A percentile compares a stretch with the other conserved stretches of the same genome.
phyloP scores from a whole-genome alignment of 1,140 invertebrate species.

The Drosophila cardini region DNA sequence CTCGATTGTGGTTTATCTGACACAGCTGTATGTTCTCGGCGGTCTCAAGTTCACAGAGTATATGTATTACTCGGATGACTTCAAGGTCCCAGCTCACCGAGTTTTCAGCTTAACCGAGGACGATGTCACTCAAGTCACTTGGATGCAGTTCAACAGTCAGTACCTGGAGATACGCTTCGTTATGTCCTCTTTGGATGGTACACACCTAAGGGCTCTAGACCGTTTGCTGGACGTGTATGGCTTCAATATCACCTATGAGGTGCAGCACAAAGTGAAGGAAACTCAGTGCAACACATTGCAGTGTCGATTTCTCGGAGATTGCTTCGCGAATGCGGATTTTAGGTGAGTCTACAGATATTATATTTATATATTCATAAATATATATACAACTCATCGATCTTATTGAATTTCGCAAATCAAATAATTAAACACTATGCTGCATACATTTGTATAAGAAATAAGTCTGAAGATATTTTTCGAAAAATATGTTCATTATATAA shows the following conservation, averaged over 20 bases:
- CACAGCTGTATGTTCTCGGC: conserved; percentile 93
- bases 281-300: conserved; percentile 90
- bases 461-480: too few species aligned
- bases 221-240: conserved; percentile 93
- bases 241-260: conserved; percentile 96
- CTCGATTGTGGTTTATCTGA: conserved; percentile 93
- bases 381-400: too few species aligned
- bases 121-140: conserved; percentile 89
- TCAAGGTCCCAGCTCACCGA: conserved; percentile 87
- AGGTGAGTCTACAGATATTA: conserved; percentile 86
- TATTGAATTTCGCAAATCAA: too few species aligned
- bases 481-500: too few species aligned
- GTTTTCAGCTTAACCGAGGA: conserved; percentile 87
- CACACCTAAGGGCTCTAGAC: conserved; percentile 92
- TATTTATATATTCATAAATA: too few species aligned
- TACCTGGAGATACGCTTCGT: conserved; percentile 92
- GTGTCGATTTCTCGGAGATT: conserved; percentile 94
- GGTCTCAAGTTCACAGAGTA: conserved; percentile 93
- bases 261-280: conserved; percentile 86
- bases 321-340: conserved; percentile 89
- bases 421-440: too few species aligned
- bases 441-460: too few species aligned
- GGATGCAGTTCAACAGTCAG: conserved; percentile 89
- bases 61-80: conserved; percentile 90
- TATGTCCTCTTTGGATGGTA: conserved; percentile 90